phyloP scores from a whole-genome alignment of 1,140 invertebrate genomes.

The Carcinoscorpius rotundicauda region DNA sequence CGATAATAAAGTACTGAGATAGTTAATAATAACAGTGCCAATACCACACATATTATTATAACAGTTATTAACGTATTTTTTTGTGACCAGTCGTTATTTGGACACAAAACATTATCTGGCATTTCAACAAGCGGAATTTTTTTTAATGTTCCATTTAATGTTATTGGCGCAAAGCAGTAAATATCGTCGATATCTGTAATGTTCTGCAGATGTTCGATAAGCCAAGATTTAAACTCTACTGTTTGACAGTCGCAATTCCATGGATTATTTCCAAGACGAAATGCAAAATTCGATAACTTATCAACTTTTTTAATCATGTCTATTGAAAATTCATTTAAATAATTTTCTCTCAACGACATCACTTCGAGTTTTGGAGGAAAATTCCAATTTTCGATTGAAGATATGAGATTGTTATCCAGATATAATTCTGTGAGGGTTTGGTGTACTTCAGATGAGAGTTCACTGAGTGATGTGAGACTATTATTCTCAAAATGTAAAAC shows the following conservation, averaged over 20 bases:
- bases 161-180: slow-evolving; percentile 14
- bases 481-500: slow-evolving; percentile 42
- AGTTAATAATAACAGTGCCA: slow-evolving; percentile 22
- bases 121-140: slow-evolving; percentile 31
- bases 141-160: slow-evolving; percentile 7
- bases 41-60: slow-evolving; percentile 19
- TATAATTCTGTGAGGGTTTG: slow-evolving; percentile 32
- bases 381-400: slow-evolving; percentile 15
- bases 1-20: slow-evolving; percentile 45
- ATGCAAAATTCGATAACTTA: slow-evolving; percentile 16
- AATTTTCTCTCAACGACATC: slow-evolving; percentile 22
- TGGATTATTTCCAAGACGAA: slow-evolving; percentile 43
- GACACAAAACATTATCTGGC: slow-evolving; percentile 26
- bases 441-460: slow-evolving; percentile 23
- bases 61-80: slow-evolving; percentile 19
- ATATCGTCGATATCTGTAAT: slow-evolving; percentile 20
- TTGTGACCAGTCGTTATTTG: slow-evolving; percentile 15
- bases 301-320: slow-evolving; percentile 5
- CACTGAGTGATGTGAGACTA: slow-evolving; percentile 32
- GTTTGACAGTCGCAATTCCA: slow-evolving; percentile 49
- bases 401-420: slow-evolving; percentile 42
- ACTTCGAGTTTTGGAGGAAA: slow-evolving; percentile 10
- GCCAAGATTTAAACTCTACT: slow-evolving; percentile 39
- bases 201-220: slow-evolving; percentile 35
- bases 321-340: slow-evolving; percentile 2